Conservation (phyloP, 2,888 invertebrate genomes). For the Amphipyra berbera region DNA sequence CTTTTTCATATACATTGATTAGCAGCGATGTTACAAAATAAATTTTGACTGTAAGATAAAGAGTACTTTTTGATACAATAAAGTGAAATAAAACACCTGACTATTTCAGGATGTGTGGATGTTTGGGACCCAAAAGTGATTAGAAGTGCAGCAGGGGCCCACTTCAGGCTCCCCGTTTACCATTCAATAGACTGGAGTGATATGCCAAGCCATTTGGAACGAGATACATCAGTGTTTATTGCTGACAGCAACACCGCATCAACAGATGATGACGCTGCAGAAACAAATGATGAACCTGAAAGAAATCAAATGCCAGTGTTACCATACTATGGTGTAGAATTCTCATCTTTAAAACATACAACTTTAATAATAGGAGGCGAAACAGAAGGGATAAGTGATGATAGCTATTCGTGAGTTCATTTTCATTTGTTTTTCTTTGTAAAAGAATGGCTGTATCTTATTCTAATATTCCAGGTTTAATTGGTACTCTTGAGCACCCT, state of each 20-base stretch:
- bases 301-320: slow-evolving; percentile 83
- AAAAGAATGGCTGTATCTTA: no score
- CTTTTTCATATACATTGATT: no score
- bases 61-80: no score
- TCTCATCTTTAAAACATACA: slow-evolving; percentile 85
- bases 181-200: slow-evolving; percentile 92
- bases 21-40: no score
- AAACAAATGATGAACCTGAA: slow-evolving; percentile 48
- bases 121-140: slow-evolving; percentile 97
- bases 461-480: no score
- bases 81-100: no score
- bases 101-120: slow-evolving; percentile 94
- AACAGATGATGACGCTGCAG: slow-evolving; percentile 54
- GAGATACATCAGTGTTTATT: slow-evolving; percentile 89
- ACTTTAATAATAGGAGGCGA: slow-evolving; percentile 96
- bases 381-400: slow-evolving; percentile 95
- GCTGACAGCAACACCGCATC: slow-evolving; percentile 91
- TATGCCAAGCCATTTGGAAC: slow-evolving; percentile 84
- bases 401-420: slow-evolving; percentile 90
- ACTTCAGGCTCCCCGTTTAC: slow-evolving; percentile 94
- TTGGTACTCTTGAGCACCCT: no score
- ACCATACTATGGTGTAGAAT: slow-evolving; percentile 91
- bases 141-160: slow-evolving; percentile 95
- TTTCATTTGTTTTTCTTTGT: background rate
- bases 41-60: no score